Evolutionary conservation across 2,797 vertebrate genomes (phyloP).

Genomic region (Tympanoctomys barrerae): DNA sequence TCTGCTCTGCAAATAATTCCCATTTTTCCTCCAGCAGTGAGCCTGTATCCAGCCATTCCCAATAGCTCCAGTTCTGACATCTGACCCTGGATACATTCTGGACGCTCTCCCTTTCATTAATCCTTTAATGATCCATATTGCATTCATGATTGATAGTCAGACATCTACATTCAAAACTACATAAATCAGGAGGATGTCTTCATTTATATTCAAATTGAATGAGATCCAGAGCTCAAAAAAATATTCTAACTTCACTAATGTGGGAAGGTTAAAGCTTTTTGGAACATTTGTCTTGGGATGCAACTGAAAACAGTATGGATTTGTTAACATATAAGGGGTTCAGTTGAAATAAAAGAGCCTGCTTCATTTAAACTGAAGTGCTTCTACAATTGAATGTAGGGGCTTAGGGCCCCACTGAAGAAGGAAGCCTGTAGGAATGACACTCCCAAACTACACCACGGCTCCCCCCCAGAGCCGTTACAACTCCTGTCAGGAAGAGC

Average conservation of each 20-base stretch:
- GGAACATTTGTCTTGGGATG: not conserved
- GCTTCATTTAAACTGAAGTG: not conserved
- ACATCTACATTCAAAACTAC: not conserved
- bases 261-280: not conserved
- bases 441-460: not conserved
- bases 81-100: not conserved
- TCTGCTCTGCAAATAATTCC: not conserved
- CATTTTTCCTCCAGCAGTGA: not conserved
- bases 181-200: not conserved
- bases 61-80: not conserved
- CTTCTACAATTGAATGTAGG: not conserved
- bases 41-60: not conserved
- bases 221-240: not conserved
- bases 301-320: not conserved
- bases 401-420: not conserved
- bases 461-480: not conserved
- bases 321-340: not conserved
- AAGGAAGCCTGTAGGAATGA: not conserved
- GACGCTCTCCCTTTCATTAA: not conserved
- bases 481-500: not conserved
- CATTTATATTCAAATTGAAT: slow-evolving; percentile 24
- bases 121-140: not conserved
- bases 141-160: slow-evolving; percentile 8
- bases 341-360: not conserved
- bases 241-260: not conserved